Base-by-base conservation (phyloP, 2,888 invertebrate species). In the Chydorus sphaericus region DNA sequence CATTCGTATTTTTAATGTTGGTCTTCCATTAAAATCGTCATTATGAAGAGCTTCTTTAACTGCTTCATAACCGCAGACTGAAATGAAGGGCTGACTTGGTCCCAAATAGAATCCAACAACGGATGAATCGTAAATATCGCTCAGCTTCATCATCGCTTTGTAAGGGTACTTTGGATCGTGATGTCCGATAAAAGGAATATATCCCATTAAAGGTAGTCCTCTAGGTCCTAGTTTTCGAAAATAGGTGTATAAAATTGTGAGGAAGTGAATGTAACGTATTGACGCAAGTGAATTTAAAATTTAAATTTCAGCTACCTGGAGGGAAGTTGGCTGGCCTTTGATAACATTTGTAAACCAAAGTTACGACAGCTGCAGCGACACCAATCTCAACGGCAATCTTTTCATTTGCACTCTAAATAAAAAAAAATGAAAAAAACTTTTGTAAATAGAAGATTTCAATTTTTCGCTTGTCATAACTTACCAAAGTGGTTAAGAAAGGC, bases 201-300 rank as follows among this genome's bases (percentile, higher is more conserved):
- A 58, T 7, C 63, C 63, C 16, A 63, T 29, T n/a, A 62, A n/a
- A n/a, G 63, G 63, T 31, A 61, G n/a, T 29, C 59, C 57, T 11
- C 58, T 57, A 6, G 62, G 63, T 5, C 63, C 63, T 63, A 50
- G 10, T 54, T 58, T 36, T 5, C 5, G 10, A 30, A 29, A 11
- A 8, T 8, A 8, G n/a, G 44, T 18, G 16, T 44, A 11, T 44
- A 11, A n/a, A n/a, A n/a, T 11, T 10, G 36, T 23, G n/a, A 16
- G 23, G n/a, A n/a, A n/a, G n/a, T n/a, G n/a, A n/a, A n/a, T 16
- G 3, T 31, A 10, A 33, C 23, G 20, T n/a, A n/a, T n/a, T n/a
- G n/a, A 51, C 10, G 7, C 33, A 33, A 59, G 11, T 60, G 28
- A 7, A 48, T 44, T 14, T 50, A 53, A n/a, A 55, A 56, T 59